Conservation (phyloP, 1,140 invertebrate genomes). For the Caenorhabditis tropicalis region DNA sequence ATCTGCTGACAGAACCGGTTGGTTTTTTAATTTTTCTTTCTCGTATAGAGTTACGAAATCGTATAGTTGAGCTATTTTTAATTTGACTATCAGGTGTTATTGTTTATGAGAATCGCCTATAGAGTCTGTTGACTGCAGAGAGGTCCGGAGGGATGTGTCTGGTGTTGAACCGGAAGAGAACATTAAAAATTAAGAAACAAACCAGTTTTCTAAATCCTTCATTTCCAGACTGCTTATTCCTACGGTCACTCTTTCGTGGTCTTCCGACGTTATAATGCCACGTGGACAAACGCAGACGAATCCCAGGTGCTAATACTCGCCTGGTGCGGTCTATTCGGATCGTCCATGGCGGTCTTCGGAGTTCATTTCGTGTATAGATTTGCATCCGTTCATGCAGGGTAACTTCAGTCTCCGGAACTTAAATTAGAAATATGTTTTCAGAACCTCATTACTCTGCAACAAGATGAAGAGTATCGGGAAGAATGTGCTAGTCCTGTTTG, state of each 20-base stretch:
- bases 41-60: no score
- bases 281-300: neutral
- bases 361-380: neutral
- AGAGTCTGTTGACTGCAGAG: no score
- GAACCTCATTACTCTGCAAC: neutral
- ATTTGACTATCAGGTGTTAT: no score
- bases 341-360: neutral
- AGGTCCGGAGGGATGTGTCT: no score
- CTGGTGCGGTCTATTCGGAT: neutral
- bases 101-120: no score
- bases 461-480: neutral
- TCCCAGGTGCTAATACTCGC: neutral
- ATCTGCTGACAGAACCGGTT: neutral
- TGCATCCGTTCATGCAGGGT: neutral
- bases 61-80: no score
- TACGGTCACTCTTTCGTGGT: neutral
- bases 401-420: neutral
- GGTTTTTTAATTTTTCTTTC: neutral
- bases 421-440: neutral
- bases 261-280: neutral
- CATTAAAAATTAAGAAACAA: no score
- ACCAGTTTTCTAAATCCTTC: no score
- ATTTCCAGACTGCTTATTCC: neutral
- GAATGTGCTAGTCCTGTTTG: neutral
- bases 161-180: no score